Conservation (phyloP, 2,113 vertebrate genomes). For the Ondatra zibethicus region DNA sequence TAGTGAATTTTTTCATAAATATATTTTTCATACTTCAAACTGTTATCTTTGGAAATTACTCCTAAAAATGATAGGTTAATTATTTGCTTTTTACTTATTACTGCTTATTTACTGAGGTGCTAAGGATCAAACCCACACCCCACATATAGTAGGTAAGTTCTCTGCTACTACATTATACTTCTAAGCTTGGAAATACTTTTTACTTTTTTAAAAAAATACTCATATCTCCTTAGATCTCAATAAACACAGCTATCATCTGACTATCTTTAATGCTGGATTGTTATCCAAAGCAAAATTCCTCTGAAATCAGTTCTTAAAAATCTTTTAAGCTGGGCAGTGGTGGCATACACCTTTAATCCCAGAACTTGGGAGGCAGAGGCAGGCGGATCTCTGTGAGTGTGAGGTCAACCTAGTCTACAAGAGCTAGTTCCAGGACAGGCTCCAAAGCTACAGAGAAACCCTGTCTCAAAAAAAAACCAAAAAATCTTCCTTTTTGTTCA, state of each 20-base stretch:
- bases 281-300: constrained; percentile 17
- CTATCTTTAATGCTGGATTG: constrained; percentile 8
- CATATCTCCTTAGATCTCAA: constrained; percentile 12
- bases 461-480: no score
- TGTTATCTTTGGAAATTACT: constrained; percentile 26
- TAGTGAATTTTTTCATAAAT: constrained; percentile 28
- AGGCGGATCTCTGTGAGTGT: no score
- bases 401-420: no score
- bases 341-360: no score
- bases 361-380: no score
- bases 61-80: constrained; percentile 19
- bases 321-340: no score
- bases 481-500: background rate
- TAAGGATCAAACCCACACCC: background rate
- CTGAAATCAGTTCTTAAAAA: constrained; percentile 29
- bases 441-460: no score
- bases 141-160: background rate
- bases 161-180: background rate
- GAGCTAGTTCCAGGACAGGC: no score
- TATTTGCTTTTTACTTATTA: background rate
- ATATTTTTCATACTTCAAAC: constrained; percentile 36
- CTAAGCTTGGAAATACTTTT: background rate
- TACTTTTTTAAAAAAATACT: background rate
- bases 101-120: background rate
- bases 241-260: background rate